Conservation (phyloP, 2,113 vertebrate species). For the Gadus chalcogrammus region DNA sequence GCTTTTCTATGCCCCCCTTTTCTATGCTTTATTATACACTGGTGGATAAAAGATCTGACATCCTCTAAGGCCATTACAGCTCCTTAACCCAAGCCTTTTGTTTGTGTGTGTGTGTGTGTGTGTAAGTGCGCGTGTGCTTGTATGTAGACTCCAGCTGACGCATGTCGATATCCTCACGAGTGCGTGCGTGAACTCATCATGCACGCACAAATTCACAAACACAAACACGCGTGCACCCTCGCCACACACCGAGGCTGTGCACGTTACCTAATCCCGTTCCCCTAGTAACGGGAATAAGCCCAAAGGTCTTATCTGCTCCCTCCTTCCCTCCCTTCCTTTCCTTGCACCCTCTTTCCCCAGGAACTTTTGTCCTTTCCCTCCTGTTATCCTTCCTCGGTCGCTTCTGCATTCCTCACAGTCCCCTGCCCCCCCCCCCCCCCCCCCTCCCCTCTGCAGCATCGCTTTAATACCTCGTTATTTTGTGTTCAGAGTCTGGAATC, state of each 20-base stretch:
- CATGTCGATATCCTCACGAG: slow-evolving; percentile 19
- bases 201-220: not conserved
- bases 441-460: slow-evolving; percentile 6
- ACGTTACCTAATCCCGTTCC: slow-evolving; percentile 63
- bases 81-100: slow-evolving; percentile 54
- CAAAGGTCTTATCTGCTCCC: slow-evolving; percentile 53
- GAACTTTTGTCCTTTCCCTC: slow-evolving; percentile 55
- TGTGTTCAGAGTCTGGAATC: slow-evolving; percentile 48
- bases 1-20: slow-evolving; percentile 34
- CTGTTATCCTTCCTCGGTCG: slow-evolving; percentile 15
- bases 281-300: slow-evolving; percentile 64
- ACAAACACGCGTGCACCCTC: slow-evolving; percentile 10
- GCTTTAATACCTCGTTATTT: slow-evolving; percentile 60
- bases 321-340: slow-evolving; percentile 20
- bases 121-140: slow-evolving; percentile 35
- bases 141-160: slow-evolving; percentile 4
- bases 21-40: slow-evolving; percentile 57
- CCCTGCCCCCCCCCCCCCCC: not conserved
- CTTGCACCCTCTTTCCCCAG: slow-evolving; percentile 43
- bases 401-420: not conserved
- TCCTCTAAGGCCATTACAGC: slow-evolving; percentile 63
- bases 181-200: slow-evolving; percentile 14
- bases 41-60: slow-evolving; percentile 60
- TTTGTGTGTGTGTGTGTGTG: slow-evolving; percentile 7
- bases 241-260: slow-evolving; percentile 40